A percentile compares a stretch with the other conserved stretches of the same genome.
These are phyloP conservation scores for Lota lota DNA, from an alignment of 2,113 vertebrate species.

Conservation along the genomic window DNA sequence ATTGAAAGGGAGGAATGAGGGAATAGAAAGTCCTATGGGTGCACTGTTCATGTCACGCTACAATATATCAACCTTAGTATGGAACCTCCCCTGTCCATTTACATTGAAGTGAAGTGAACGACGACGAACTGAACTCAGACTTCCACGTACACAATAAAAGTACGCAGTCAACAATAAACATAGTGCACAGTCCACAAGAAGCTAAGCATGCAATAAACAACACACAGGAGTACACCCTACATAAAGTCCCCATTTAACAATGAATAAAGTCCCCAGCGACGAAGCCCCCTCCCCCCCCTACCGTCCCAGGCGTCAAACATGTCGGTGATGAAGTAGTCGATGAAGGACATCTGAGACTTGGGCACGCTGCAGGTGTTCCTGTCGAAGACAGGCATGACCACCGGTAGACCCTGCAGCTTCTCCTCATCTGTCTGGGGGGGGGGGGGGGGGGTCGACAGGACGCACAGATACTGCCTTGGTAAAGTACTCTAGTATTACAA, in stretches of 20 bases:
- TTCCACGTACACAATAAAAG: no score
- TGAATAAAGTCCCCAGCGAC: no score
- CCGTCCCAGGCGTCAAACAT: constrained; percentile 98
- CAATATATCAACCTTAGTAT: no score
- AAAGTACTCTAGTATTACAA: no score
- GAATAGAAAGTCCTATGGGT: not conserved
- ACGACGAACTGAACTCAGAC: no score
- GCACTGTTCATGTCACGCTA: no score
- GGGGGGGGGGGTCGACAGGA: constrained; percentile 17
- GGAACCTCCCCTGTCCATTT: no score
- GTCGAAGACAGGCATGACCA: constrained; percentile 97
- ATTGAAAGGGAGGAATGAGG: no score
- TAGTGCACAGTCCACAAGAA: no score
- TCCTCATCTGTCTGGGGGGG: constrained; percentile 91
- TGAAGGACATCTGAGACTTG: constrained; percentile 97
- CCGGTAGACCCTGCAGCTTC: constrained; percentile 89
- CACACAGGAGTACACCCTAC: not conserved
- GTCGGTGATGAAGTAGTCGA: constrained; percentile 97
- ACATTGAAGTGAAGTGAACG: no score
- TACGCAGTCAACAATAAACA: not conserved
- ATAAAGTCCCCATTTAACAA: no score
- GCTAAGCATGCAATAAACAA: not conserved
- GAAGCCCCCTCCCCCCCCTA: no score
- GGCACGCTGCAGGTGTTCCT: constrained; percentile 94
- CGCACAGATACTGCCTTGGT: not conserved